A percentile compares a stretch with the other conserved stretches of the same genome.
Conservation (phyloP, 2,797 vertebrate genomes). For the Xenentodon cancila region DNA sequence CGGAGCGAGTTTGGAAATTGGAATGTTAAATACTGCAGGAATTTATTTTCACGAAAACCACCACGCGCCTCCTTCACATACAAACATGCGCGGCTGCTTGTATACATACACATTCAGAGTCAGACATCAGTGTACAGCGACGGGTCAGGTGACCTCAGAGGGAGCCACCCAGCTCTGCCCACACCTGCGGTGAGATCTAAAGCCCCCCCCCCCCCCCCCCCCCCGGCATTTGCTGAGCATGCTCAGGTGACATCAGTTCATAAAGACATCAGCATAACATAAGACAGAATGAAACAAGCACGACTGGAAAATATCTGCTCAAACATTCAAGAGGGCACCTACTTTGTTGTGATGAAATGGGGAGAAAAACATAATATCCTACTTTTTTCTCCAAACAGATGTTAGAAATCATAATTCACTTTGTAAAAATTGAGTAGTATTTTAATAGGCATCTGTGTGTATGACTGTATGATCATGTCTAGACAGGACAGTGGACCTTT, state of each 20-base stretch:
- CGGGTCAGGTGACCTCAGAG: conserved; percentile 39
- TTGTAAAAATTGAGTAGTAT: conserved; percentile 24
- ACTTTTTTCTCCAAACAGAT: conserved; percentile 35
- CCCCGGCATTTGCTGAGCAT: conserved; percentile 28
- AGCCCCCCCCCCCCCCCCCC: conserved; percentile 1
- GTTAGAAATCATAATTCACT: conserved; percentile 38
- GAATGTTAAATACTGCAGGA: conserved; percentile 73
- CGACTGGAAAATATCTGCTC: conserved; percentile 7
- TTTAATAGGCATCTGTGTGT: conserved; percentile 41
- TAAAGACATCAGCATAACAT: conserved; percentile 34
- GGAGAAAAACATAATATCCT: conserved; percentile 1
- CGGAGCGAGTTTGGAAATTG: conserved; percentile 60
- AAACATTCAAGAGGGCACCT: conserved; percentile 1
- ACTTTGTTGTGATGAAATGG: conserved; percentile 7
- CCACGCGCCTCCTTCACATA: conserved; percentile 25
- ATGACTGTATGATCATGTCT: conserved; percentile 50
- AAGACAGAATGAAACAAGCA: conserved; percentile 1
- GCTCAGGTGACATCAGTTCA: conserved; percentile 30
- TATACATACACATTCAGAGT: conserved; percentile 23
- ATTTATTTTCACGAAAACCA: conserved; percentile 79
- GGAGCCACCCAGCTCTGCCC: conserved; percentile 9
- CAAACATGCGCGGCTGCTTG: conserved; percentile 29
- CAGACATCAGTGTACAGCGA: conserved; percentile 12
- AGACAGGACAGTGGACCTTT: conserved; percentile 53
- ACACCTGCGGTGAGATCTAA: conserved; percentile 33